Evolutionary conservation across 1,140 invertebrate species (phyloP).

Genomic region (Drosophila kepulauana): DNA sequence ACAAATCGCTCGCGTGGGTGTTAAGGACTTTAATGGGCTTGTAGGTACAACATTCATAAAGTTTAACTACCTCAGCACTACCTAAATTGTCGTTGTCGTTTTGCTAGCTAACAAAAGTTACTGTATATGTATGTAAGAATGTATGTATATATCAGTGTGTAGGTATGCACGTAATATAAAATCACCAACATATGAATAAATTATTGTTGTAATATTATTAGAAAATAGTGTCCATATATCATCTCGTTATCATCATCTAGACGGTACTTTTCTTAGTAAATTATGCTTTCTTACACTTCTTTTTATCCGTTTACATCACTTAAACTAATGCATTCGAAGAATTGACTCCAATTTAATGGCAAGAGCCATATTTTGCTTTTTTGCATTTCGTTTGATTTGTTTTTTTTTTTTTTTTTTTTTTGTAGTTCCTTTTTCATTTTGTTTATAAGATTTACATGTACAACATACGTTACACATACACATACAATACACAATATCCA

Average conservation of each 20-base stretch:
- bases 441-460: conserved; percentile 65
- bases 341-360: conserved; percentile 82
- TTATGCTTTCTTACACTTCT: conserved; percentile 27
- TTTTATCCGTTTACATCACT: conserved; percentile 38
- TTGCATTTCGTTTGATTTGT: conserved; percentile 35
- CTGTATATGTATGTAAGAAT: conserved; percentile 60
- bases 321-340: conserved; percentile 75
- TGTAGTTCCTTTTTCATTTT: conserved; percentile 31
- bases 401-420: conserved; percentile 3
- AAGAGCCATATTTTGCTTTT: conserved; percentile 68
- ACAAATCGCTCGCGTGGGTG: conserved; percentile 69
- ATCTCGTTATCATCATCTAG: conserved; percentile 37
- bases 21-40: conserved; percentile 58
- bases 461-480: conserved; percentile 80
- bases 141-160: conserved; percentile 44
- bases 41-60: conserved; percentile 80
- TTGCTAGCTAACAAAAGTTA: conserved; percentile 81
- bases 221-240: conserved; percentile 83
- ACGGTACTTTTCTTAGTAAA: conserved; percentile 31
- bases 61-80: conserved; percentile 78
- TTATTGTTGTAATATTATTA: conserved; percentile 83
- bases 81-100: conserved; percentile 80
- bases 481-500: conserved; percentile 79
- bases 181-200: conserved; percentile 80
- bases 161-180: conserved; percentile 64